phyloP scores from a whole-genome alignment of 2,113 vertebrate genomes.

The Puma concolor region DNA sequence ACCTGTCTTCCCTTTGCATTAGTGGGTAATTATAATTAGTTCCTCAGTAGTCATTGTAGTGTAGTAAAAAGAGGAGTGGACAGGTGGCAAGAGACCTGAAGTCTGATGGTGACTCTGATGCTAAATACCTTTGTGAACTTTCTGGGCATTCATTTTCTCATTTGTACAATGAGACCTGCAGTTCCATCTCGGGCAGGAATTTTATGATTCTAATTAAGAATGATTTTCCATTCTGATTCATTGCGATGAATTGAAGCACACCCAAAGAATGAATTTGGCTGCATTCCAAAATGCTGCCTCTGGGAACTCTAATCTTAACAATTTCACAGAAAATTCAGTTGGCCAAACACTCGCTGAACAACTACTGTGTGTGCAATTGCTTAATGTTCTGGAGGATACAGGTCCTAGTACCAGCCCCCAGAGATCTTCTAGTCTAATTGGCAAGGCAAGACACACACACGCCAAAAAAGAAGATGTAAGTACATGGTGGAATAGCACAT shows the following conservation, averaged over 20 bases:
- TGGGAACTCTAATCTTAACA: slow-evolving; percentile 20
- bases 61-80: background rate
- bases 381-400: background rate
- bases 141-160: background rate
- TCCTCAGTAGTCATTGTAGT: background rate
- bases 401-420: background rate
- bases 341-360: background rate
- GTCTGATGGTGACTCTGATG: background rate
- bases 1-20: background rate
- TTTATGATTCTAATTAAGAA: slow-evolving; percentile 46
- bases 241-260: slow-evolving; percentile 27
- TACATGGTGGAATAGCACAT: background rate
- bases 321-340: slow-evolving; percentile 12
- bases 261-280: background rate
- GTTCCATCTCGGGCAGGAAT: slow-evolving; percentile 33
- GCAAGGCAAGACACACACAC: background rate
- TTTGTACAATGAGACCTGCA: background rate
- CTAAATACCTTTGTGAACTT: slow-evolving; percentile 3
- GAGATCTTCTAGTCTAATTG: background rate
- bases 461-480: slow-evolving; percentile 6
- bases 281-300: slow-evolving; percentile 51
- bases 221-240: slow-evolving; percentile 48
- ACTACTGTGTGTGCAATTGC: background rate
- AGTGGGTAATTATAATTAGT: background rate
- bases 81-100: background rate